These are phyloP conservation scores for Euglossa dilemma DNA, from an alignment of 1,140 invertebrate genomes.

Conservation along the genomic window DNA sequence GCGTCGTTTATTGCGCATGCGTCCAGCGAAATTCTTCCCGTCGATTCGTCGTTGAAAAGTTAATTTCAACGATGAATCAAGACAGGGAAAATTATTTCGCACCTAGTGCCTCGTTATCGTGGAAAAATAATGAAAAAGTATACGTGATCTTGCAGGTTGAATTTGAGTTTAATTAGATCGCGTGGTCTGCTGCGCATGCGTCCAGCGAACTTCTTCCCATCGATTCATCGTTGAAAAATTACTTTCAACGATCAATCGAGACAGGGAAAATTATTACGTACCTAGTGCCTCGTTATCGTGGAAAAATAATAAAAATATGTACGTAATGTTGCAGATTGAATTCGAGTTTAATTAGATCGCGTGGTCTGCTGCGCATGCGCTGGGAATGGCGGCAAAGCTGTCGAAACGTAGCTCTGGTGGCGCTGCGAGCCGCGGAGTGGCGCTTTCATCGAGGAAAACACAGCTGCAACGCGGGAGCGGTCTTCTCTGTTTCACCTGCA, in stretches of 20 bases:
- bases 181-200: slow-evolving; percentile 16
- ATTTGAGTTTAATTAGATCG: not conserved
- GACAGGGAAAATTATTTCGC: not conserved
- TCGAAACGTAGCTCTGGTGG: slow-evolving; percentile 47
- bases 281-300: not conserved
- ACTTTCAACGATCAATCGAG: no score
- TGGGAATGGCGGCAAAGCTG: slow-evolving; percentile 44
- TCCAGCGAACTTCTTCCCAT: no score
- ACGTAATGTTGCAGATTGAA: not conserved
- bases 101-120: no score
- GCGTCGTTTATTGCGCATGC: no score
- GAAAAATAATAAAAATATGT: not conserved
- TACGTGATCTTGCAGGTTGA: not conserved
- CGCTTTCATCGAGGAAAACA: not conserved
- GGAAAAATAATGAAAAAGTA: not conserved
- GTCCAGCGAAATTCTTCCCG: no score
- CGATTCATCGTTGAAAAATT: no score
- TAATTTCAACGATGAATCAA: not conserved
- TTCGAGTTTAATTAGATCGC: not conserved
- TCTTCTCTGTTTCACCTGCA: slow-evolving; percentile 71
- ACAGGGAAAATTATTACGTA: no score
- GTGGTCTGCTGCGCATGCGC: slow-evolving; percentile 17
- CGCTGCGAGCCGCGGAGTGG: slow-evolving; percentile 38
- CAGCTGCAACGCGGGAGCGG: slow-evolving; percentile 18
- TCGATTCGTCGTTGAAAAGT: no score